Percentiles rank a stretch among this genome's conserved stretches.
phyloP scores from a whole-genome alignment of 2,797 vertebrate species.

The Sebastes hubbsi region DNA sequence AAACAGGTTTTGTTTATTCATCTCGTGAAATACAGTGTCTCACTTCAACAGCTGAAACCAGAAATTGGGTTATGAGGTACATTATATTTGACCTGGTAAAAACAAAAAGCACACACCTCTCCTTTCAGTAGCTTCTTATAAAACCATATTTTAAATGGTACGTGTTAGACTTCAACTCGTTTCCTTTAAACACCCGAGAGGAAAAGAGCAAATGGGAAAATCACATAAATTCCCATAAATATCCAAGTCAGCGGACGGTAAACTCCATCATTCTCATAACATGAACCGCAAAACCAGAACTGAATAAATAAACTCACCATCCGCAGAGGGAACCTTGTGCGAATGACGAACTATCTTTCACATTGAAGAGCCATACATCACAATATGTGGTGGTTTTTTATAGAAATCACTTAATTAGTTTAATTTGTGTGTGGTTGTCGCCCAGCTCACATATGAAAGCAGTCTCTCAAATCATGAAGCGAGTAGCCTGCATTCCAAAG shows the following conservation, averaged over 20 bases:
- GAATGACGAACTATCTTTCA: constrained; percentile 38
- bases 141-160: constrained; percentile 39
- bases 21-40: constrained; percentile 17
- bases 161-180: constrained; percentile 12
- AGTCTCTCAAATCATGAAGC: constrained; percentile 37
- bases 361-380: background rate
- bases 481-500: constrained; percentile 55
- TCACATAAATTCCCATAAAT: constrained; percentile 64
- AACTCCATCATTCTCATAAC: constrained; percentile 23
- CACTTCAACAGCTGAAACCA: constrained; percentile 25
- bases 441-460: constrained; percentile 54
- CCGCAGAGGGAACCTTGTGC: background rate
- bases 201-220: constrained; percentile 48
- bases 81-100: background rate
- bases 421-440: constrained; percentile 51
- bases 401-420: constrained; percentile 5
- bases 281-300: constrained; percentile 53
- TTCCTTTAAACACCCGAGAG: constrained; percentile 26
- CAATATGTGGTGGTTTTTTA: constrained; percentile 1
- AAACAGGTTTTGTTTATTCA: constrained; percentile 48
- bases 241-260: constrained; percentile 25
- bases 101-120: background rate
- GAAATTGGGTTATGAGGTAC: constrained; percentile 6
- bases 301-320: constrained; percentile 52
- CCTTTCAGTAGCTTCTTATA: constrained; percentile 29